Evolutionary conservation across 2,888 invertebrate genomes (phyloP), one percentile per base, ranked within the genome.

Genomic region (Microctonus hyperodae): DNA sequence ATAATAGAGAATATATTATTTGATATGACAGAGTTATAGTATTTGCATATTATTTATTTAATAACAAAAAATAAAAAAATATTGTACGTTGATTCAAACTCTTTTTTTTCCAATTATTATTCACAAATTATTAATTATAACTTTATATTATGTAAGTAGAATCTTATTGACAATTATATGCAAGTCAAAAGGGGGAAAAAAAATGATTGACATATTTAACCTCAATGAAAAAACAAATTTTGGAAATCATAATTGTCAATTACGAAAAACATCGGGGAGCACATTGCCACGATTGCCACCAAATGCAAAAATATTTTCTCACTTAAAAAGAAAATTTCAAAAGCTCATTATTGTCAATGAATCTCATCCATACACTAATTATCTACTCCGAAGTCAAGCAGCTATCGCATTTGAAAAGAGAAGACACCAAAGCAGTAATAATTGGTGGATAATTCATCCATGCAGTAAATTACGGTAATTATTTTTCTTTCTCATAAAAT

Each of bases 371-470:
- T 72, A 74, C 3, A 79, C 79, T 1, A 77, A 73, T 35, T 74
- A 75, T 53, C 76, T 75, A 40, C 73, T 84, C 20, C 76, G 82
- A 16, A 84, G 84, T 67, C 73, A 72, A 13, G 79, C 82, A 0
- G 79, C 83, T 2, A 73, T 84, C 4, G 72, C 75, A n/a, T 75
- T 77, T 16, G 84, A 84, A 65, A 83, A 79, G 61, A 78, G 75
- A 64, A 72, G 80, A 23, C 84, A 84, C 33, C 75, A 79, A 7
- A 75, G 75, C 20, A 77, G 77, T 5, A 16, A 66, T 0, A 37
- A 79, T 28, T 79, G 80, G 78, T 84, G 81, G 79, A 67, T 82
- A 16, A 78, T 84, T 68, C 84, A 84, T 70, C 84, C 84, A 0
- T 83, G 76, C 69, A 84, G 84, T 65, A 64, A 55, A 20, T 74